Conservation (phyloP, 1,140 invertebrate species). For the Cotesia glomerata region DNA sequence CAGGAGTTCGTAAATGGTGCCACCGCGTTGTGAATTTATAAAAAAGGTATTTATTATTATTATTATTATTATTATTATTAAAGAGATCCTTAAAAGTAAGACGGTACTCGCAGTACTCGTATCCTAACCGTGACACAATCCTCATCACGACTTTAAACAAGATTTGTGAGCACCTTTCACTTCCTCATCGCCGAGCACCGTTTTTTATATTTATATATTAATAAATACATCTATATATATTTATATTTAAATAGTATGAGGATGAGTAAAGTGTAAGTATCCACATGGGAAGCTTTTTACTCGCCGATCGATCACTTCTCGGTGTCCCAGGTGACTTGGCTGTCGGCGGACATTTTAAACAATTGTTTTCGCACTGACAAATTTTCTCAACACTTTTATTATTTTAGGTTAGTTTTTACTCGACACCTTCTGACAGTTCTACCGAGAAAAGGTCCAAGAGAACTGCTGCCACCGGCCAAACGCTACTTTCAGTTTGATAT, state of each 20-base stretch:
- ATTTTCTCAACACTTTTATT: too few species aligned
- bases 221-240: background rate
- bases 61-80: background rate
- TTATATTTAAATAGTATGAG: too few species aligned
- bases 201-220: background rate
- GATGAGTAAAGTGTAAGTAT: background rate
- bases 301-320: constrained; percentile 15
- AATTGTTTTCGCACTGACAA: too few species aligned
- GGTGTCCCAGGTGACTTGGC: background rate
- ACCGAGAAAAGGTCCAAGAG: too few species aligned
- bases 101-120: constrained; percentile 28
- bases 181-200: background rate
- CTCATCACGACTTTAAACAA: constrained; percentile 25
- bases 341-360: background rate
- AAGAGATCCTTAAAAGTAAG: constrained; percentile 9
- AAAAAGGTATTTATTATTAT: constrained; percentile 3
- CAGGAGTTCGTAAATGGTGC: constrained; percentile 3
- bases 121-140: constrained; percentile 16
- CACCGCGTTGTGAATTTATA: constrained; percentile 15
- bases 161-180: constrained; percentile 1
- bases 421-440: too few species aligned
- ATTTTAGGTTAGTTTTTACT: too few species aligned
- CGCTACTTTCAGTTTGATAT: too few species aligned
- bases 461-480: too few species aligned
- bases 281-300: background rate